Evolutionary conservation across 2,113 vertebrate species (phyloP), one percentile per base, ranked within the genome.

Genomic region (Erythrocercus mccallii): DNA sequence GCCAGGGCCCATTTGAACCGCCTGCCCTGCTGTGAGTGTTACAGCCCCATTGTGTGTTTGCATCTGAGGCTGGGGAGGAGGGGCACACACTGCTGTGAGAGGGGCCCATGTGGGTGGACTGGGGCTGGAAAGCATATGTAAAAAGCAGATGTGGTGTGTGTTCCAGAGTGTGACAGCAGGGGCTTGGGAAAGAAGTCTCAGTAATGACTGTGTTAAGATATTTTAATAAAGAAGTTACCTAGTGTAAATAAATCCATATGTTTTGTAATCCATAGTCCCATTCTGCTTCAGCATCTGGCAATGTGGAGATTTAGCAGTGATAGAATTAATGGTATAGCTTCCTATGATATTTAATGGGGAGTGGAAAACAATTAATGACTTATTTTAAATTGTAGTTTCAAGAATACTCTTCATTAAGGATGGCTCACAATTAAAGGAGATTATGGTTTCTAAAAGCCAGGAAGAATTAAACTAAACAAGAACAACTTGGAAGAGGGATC

Each of bases 191-290:
- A 96, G 95, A 95, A 96, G 88, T 90, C 93, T 94, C 88, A 86
- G 93, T 97, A 97, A 97, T 95, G 95, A 95, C 91, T 94, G 95
- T 93, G 95, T 97, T 97, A 97, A 97, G 96, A 97, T 97, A 96
- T 96, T 97, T 97, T 97, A 97, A 97, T 97, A 96, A 97, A 97
- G 92, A 97, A 97, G 95, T 97, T 97, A 97, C 97, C 96, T 97
- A 96, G 94, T 95, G 79, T 97, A 97, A 97, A 97, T 95, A 97
- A 97, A 97, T 96, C 96, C 97, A 96, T 95, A 96, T 97, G 97
- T 96, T 95, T 96, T 92, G 84, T 95, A 97, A 96, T 96, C 88
- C 95, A 53, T 80, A 90, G 94, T 62, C 77, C 35, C 86, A 44
- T 94, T 94, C 93, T 96, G 93, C 69, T 94, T 93, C 89, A 90